Percentiles rank a stretch among this genome's conserved stretches.
phyloP scores from a whole-genome alignment of 30 jellyfish, hydroid and myxozoan species.

The Turritopsis dohrnii region DNA sequence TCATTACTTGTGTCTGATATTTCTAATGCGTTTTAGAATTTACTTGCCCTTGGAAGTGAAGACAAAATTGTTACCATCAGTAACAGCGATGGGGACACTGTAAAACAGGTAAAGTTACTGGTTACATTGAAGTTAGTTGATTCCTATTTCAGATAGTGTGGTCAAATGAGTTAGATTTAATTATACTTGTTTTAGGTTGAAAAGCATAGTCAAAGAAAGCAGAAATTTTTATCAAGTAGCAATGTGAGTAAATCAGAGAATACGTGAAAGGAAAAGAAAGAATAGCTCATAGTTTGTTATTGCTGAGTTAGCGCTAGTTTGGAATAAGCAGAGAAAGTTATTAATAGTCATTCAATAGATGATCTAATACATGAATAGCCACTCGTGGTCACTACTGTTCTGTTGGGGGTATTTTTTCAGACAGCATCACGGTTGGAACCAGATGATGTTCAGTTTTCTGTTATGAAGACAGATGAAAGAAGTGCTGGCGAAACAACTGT shows the following conservation, averaged over 20 bases:
- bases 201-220: not conserved
- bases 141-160: not conserved
- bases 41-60: slow-evolving; percentile 86
- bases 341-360: no score
- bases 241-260: not conserved
- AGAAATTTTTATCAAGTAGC: not conserved
- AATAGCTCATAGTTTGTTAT: not conserved
- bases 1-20: no score
- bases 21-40: slow-evolving; percentile 13
- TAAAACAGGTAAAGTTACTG: slow-evolving; percentile 44
- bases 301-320: not conserved
- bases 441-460: slow-evolving; percentile 68
- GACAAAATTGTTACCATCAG: slow-evolving; percentile 68
- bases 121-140: no score
- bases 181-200: not conserved
- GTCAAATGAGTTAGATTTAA: not conserved
- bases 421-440: slow-evolving; percentile 56
- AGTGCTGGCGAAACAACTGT: slow-evolving; percentile 74
- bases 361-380: no score
- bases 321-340: no score
- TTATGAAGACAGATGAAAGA: slow-evolving; percentile 88
- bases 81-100: slow-evolving; percentile 86
- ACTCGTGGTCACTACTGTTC: no score
- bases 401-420: not conserved
- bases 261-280: not conserved